phyloP scores from a whole-genome alignment of 2,113 vertebrate genomes.

The Syngnathoides biaculeatus region DNA sequence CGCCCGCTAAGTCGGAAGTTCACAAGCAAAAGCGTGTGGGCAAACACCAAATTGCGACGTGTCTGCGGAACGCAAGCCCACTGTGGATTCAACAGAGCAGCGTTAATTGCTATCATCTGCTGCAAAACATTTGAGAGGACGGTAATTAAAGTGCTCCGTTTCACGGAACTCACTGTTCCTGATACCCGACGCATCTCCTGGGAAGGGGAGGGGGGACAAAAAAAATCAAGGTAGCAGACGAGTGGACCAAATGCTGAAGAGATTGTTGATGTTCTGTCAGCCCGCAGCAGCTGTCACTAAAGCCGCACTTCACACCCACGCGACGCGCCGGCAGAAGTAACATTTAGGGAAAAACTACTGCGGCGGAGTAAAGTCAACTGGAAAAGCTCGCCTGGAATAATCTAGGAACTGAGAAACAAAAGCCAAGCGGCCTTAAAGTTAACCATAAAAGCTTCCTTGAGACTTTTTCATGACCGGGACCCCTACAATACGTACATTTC shows the following conservation, averaged over 20 bases:
- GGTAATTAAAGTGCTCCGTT: slow-evolving; percentile 45
- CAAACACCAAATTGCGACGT: slow-evolving; percentile 10
- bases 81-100: slow-evolving; percentile 21
- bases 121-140: slow-evolving; percentile 19
- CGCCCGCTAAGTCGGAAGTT: background rate
- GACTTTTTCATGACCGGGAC: background rate
- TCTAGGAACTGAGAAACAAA: background rate
- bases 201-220: slow-evolving; percentile 2
- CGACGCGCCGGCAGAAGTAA: background rate
- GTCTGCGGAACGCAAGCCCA: slow-evolving; percentile 11
- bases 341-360: background rate
- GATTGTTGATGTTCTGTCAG: background rate
- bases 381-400: background rate
- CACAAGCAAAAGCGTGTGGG: slow-evolving; percentile 21
- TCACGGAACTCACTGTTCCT: slow-evolving; percentile 25
- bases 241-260: background rate
- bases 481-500: background rate
- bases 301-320: slow-evolving; percentile 11
- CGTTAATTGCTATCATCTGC: slow-evolving; percentile 26
- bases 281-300: slow-evolving; percentile 5
- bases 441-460: too few species aligned
- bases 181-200: slow-evolving; percentile 26
- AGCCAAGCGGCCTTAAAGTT: background rate
- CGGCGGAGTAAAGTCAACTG: background rate
- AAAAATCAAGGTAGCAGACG: background rate